Base-by-base conservation (phyloP, 2,888 invertebrate genomes). In the Eupithecia vulgata region DNA sequence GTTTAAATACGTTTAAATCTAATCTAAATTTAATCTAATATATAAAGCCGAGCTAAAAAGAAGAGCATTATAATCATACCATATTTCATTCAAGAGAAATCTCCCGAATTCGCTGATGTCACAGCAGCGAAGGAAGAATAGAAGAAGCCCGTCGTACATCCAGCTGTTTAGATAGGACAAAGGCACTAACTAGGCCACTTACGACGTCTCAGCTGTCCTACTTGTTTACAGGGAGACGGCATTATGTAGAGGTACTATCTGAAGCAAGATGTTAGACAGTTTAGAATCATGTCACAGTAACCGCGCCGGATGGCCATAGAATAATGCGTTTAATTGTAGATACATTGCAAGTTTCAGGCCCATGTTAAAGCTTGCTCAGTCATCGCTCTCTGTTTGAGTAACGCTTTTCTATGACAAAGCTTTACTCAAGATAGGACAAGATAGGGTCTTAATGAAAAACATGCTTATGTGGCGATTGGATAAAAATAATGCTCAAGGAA, bases 111-210 rank as follows among this genome's bases (percentile, higher is more conserved):
- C 21, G 21, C 57, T 25, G 65, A 69, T 72, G 78, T 77, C 73
- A 76, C 72, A 21, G 48, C 72, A 21, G n/a, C 48, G 10, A 10
- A 21, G 21, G 13, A 76, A 61, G 75, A 52, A 73, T 74, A 79
- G 76, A 79, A 81, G 74, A 73, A 74, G 76, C 75, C 78, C 74
- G 80, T 76, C 75, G 76, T 80, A 78, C 78, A 85, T 83, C 86
- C 85, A 87, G 88, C 87, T 88, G 89, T 88, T 90, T 88, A 88
- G 85, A 88, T 88, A 87, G 85, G 87, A 91, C 89, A 89, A 89
- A 87, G 85, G 88, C 85, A 85, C 81, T 85, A 90, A 90, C 88
- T 89, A 84, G 90, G 89, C 85, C 88, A 85, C 85, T 87, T 87
- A 87, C 82, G 82, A 79, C 83, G 81, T 78, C 75, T 75, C 74